Conservation (phyloP, 2,113 vertebrate species). For the Takifugu bimaculatus region DNA sequence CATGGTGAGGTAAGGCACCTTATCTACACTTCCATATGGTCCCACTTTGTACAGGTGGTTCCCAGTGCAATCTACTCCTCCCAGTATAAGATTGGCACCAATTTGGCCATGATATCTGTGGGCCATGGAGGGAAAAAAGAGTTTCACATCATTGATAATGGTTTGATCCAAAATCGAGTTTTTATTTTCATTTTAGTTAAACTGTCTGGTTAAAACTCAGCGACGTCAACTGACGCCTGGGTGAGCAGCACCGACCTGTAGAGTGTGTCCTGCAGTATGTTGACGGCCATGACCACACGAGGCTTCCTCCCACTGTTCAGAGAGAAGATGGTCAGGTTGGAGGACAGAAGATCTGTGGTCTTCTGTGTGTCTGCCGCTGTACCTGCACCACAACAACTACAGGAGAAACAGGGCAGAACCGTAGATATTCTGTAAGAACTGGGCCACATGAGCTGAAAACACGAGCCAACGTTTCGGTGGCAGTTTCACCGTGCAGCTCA, state of each 20-base stretch:
- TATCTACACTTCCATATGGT: constrained; percentile 76
- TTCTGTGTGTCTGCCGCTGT: constrained; percentile 76
- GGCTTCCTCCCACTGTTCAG: constrained; percentile 73
- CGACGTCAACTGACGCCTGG: too few relatives aligned
- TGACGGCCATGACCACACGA: constrained; percentile 64
- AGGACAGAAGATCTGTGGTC: constrained; percentile 69
- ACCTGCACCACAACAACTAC: constrained; percentile 75
- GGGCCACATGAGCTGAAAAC: too few relatives aligned
- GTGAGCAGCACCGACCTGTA: constrained; percentile 59
- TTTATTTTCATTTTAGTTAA: too few relatives aligned
- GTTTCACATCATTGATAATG: not conserved
- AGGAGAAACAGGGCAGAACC: not conserved
- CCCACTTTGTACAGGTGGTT: constrained; percentile 77
- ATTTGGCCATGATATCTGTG: constrained; percentile 80
- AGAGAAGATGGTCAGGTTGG: constrained; percentile 73
- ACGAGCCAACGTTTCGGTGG: too few relatives aligned
- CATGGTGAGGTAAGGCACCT: constrained; percentile 74
- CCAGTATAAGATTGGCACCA: constrained; percentile 78
- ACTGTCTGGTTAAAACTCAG: too few relatives aligned
- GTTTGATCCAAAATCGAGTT: not conserved
- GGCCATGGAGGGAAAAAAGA: not conserved
- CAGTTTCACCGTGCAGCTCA: not conserved
- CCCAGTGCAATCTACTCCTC: constrained; percentile 79
- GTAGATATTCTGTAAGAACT: not conserved
- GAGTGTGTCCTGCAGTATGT: constrained; percentile 72